Percentiles rank a stretch among this genome's conserved stretches.
Evolutionary conservation across 2,888 invertebrate genomes (phyloP).

Genomic region (Philhelius pedissequus): DNA sequence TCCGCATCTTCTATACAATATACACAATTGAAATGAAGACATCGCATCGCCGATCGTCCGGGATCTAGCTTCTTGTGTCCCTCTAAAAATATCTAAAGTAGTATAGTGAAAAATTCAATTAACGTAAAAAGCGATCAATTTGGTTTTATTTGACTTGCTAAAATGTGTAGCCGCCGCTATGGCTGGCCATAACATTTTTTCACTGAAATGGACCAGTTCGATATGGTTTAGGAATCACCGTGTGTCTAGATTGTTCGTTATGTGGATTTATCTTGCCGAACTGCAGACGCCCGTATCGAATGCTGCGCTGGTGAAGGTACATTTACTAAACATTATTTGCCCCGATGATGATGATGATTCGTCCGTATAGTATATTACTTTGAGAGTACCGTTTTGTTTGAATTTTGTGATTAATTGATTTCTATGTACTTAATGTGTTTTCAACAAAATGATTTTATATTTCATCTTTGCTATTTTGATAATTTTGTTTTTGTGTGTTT

Average conservation of each 20-base stretch:
- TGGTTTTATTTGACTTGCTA: background rate
- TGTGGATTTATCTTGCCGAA: conserved; percentile 36
- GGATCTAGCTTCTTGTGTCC: background rate
- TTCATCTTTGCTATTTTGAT: background rate
- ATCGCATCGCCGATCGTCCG: background rate
- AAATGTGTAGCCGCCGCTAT: conserved; percentile 36
- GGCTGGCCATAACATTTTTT: conserved; percentile 26
- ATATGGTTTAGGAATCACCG: conserved; percentile 54
- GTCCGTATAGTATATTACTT: background rate
- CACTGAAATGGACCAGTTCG: conserved; percentile 19
- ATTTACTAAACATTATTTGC: conserved; percentile 26
- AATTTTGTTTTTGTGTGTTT: background rate
- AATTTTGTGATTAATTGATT: conserved; percentile 61
- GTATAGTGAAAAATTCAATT: conserved; percentile 5
- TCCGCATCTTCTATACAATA: background rate
- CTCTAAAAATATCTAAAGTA: conserved; percentile 27
- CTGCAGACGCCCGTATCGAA: conserved; percentile 35
- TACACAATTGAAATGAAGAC: background rate
- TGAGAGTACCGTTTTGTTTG: conserved; percentile 15
- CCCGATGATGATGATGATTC: background rate
- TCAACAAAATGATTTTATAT: conserved; percentile 12
- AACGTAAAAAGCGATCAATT: background rate
- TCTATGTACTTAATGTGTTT: conserved; percentile 40
- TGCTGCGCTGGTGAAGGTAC: background rate
- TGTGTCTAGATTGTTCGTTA: conserved; percentile 39